Conservation (phyloP, 1,140 invertebrate genomes). For the Colletes gigas region DNA sequence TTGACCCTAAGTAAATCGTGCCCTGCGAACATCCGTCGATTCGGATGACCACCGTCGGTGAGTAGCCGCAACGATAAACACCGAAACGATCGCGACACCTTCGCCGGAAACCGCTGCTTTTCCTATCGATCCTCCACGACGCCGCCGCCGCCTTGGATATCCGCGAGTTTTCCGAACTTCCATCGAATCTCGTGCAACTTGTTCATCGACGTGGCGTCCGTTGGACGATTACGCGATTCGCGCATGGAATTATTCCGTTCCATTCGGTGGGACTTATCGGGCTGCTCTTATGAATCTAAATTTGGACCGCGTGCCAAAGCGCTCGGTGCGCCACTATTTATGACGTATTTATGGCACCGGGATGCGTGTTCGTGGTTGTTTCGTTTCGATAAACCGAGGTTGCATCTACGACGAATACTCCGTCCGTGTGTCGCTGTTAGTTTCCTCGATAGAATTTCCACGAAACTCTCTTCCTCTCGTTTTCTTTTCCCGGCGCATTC, state of each 20-base stretch:
- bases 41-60: constrained; percentile 45
- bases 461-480: too few species aligned
- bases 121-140: neutral
- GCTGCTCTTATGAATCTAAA: constrained; percentile 18
- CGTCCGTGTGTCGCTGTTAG: too few species aligned
- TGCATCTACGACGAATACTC: too few species aligned
- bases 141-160: too few species aligned
- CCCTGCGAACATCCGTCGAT: constrained; percentile 21
- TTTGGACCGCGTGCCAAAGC: constrained; percentile 19
- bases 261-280: neutral
- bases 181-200: neutral
- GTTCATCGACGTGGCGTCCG: neutral
- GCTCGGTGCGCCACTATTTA: constrained; percentile 34
- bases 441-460: too few species aligned
- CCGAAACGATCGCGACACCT: neutral
- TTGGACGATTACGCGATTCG: neutral
- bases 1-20: constrained; percentile 56
- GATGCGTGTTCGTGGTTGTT: constrained; percentile 26
- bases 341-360: constrained; percentile 41
- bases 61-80: constrained; percentile 28
- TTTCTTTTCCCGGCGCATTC: neutral
- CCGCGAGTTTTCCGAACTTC: neutral
- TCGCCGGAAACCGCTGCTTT: neutral
- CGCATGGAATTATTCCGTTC: neutral
- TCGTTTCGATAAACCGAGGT: neutral